These are phyloP conservation scores for Drosophila suboccidentalis DNA, from an alignment of 2,888 invertebrate genomes.

Conservation along the genomic window DNA sequence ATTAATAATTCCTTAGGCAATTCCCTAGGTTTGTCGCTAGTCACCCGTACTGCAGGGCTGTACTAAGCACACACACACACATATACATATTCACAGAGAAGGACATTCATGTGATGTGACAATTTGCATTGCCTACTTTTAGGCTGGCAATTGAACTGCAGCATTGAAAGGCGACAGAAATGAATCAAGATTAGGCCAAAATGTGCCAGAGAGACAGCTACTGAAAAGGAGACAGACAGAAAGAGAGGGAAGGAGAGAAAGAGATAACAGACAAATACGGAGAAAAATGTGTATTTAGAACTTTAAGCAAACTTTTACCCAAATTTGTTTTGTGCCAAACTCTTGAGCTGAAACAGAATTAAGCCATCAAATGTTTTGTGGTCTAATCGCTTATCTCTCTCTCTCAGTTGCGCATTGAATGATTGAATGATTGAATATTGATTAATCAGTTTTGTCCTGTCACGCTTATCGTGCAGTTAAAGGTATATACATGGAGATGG, in stretches of 20 bases:
- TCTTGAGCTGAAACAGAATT: not conserved
- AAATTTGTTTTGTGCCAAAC: not conserved
- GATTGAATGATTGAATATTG: constrained; percentile 26
- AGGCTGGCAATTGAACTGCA: constrained; percentile 26
- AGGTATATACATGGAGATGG: too few relatives aligned
- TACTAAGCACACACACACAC: constrained; percentile 8
- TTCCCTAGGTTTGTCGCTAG: too few relatives aligned
- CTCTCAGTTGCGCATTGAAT: constrained; percentile 6
- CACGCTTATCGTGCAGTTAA: constrained; percentile 50
- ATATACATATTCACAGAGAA: constrained; percentile 8
- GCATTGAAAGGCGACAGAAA: constrained; percentile 19
- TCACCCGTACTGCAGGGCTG: too few relatives aligned
- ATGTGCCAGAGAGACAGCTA: not conserved
- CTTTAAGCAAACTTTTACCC: too few relatives aligned
- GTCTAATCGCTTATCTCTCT: constrained; percentile 10
- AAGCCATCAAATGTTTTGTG: not conserved
- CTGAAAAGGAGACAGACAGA: not conserved
- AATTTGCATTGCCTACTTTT: constrained; percentile 64
- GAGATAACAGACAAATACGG: too few relatives aligned
- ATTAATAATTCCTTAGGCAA: too few relatives aligned
- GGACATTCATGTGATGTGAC: constrained; percentile 14
- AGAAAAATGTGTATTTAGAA: too few relatives aligned
- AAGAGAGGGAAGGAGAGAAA: not conserved
- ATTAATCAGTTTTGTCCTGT: constrained; percentile 29
- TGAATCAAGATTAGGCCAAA: constrained; percentile 6